Evolutionary conservation across 2,888 invertebrate species (phyloP), one percentile per base, ranked within the genome.

Genomic region (Urechis unicinctus): DNA sequence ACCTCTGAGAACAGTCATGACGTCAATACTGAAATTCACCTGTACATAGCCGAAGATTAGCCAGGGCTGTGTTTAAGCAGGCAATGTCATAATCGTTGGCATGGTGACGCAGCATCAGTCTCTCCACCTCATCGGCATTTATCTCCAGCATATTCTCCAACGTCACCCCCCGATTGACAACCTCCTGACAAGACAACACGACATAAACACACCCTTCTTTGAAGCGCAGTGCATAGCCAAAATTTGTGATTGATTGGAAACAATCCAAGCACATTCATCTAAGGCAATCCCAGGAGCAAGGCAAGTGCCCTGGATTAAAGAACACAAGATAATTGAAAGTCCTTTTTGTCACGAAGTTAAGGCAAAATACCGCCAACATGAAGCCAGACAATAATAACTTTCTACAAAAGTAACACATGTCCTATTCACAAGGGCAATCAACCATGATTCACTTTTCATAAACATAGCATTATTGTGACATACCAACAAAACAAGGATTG

Each of bases 101-200:
- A 67, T 83, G 83, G 64, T 85, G 81, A 59, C 84, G 83, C 73
- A 78, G 81, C 62, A 93, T 81, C 70, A 91, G 82, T 54, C 83
- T 84, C 58, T 85, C 84, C 61, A 94, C 80, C 74, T 93, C 91
- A 71, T 85, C 85, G 71, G 92, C 91, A 43, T 87, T 85, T 70
- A 89, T 87, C 72, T 90, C 88, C 72, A 92, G 85, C 36, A 93
- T 81, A 53, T 85, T 84, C 78, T 93, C 91, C 61, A 95, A 79
- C 1, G 88, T 86, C 26, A 74, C 55, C 2, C 64, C 67, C 30
- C 68, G 58, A 42, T 67, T 61, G 47, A 69, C 45, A 24, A 76
- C 58, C 68, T 85, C 84, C 85, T 88, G 79, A 1, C 69, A 69
- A 42, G n/a, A 21, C 48, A 9, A 9, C 21, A 13, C 6, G 9